These are phyloP conservation scores for Beroe forskalii DNA, from an alignment of 37 sponge, comb jelly and placozoan genomes.

Conservation along the genomic window DNA sequence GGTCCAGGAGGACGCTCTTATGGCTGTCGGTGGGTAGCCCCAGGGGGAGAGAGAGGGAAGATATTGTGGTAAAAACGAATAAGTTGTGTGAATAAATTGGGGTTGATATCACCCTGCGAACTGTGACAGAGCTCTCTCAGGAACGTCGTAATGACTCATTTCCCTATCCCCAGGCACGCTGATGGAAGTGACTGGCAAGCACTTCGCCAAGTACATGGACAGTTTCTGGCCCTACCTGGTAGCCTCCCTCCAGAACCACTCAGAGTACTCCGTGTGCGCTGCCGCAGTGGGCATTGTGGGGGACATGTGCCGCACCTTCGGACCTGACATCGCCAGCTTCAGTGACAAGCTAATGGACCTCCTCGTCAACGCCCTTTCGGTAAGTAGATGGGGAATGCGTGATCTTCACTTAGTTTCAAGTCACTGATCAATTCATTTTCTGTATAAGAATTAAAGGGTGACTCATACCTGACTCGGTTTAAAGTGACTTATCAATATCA, in stretches of 20 bases:
- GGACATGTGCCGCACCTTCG: slow-evolving; percentile 83
- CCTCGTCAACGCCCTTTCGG: slow-evolving; percentile 74
- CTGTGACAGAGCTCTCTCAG: background rate
- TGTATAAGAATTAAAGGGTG: too few species aligned
- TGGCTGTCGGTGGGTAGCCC: slow-evolving; percentile 86
- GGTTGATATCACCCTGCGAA: background rate
- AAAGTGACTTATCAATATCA: too few species aligned
- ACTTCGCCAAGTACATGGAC: slow-evolving; percentile 86
- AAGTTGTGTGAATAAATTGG: background rate
- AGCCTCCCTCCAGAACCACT: slow-evolving; percentile 72
- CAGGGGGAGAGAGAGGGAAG: slow-evolving; percentile 74
- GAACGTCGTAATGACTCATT: too few species aligned
- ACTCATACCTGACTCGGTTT: too few species aligned
- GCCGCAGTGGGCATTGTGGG: slow-evolving; percentile 98
- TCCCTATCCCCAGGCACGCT: slow-evolving; percentile 5
- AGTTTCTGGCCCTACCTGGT: slow-evolving; percentile 75
- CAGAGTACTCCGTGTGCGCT: slow-evolving; percentile 84
- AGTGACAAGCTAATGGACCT: slow-evolving; percentile 78
- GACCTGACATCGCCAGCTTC: slow-evolving; percentile 66
- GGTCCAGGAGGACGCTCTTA: slow-evolving; percentile 94
- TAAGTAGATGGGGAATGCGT: slow-evolving; percentile 53
- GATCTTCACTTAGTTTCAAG: too few species aligned
- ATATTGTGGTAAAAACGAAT: background rate
- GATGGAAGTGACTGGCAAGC: slow-evolving; percentile 71
- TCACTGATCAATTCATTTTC: too few species aligned